These are phyloP conservation scores for Imbricaverruca yamaguchii DNA, from an alignment of 2,888 invertebrate species.

Conservation along the genomic window DNA sequence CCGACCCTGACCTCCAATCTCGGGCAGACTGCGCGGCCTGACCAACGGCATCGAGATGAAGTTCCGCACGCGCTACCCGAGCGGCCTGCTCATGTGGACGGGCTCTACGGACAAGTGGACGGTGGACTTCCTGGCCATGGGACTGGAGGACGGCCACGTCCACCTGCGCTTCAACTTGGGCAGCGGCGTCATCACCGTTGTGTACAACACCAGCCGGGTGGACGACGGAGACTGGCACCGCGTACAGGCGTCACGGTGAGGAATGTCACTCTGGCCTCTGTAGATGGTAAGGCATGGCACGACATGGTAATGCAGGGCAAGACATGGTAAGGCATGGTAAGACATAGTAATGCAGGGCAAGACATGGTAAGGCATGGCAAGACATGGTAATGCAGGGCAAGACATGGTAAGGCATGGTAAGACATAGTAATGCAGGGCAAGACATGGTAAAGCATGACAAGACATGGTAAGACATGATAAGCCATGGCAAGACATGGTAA, in stretches of 20 bases:
- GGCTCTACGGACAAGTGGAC: constrained; percentile 45
- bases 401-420: too few relatives aligned
- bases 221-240: constrained; percentile 81
- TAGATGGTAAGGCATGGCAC: too few relatives aligned
- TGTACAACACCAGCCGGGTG: constrained; percentile 74
- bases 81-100: constrained; percentile 78
- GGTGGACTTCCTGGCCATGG: constrained; percentile 74
- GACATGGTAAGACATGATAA: too few relatives aligned
- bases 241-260: constrained; percentile 38
- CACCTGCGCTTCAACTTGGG: constrained; percentile 74
- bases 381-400: too few relatives aligned
- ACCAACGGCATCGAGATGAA: constrained; percentile 81
- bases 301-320: too few relatives aligned
- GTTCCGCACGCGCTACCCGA: constrained; percentile 61
- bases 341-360: too few relatives aligned
- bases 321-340: too few relatives aligned
- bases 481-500: too few relatives aligned
- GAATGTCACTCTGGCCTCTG: constrained; percentile 44
- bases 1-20: too few relatives aligned
- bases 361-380: too few relatives aligned
- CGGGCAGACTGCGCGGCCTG: constrained; percentile 64
- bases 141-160: constrained; percentile 68
- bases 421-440: too few relatives aligned
- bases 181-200: constrained; percentile 74
- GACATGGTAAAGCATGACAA: too few relatives aligned